These are phyloP conservation scores for Pocota personata DNA, from an alignment of 2,888 invertebrate genomes.

Conservation along the genomic window DNA sequence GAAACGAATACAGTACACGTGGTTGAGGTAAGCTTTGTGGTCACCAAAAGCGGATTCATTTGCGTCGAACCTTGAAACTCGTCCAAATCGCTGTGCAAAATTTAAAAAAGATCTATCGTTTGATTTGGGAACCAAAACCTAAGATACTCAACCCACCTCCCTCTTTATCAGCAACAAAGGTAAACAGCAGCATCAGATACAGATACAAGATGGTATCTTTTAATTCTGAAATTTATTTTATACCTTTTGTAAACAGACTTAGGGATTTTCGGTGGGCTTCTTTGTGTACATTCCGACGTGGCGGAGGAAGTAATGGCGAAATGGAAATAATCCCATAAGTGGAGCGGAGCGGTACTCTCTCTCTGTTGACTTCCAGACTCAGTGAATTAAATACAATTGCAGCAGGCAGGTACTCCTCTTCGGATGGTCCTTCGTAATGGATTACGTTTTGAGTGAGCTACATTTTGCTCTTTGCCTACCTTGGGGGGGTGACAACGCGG, in stretches of 20 bases:
- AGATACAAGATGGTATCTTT: slow-evolving; percentile 37
- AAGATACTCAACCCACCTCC: background rate
- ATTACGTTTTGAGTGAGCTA: slow-evolving; percentile 29
- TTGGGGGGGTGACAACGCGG: background rate
- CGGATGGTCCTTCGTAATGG: slow-evolving; percentile 13
- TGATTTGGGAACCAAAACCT: background rate
- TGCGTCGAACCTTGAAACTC: background rate
- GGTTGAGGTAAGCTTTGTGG: slow-evolving; percentile 17
- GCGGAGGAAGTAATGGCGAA: slow-evolving; percentile 1
- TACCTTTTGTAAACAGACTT: slow-evolving; percentile 1
- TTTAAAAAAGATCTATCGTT: background rate
- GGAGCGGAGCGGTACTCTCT: slow-evolving; percentile 1
- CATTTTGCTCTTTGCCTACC: background rate
- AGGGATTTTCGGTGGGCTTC: background rate
- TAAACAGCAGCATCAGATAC: slow-evolving; percentile 2
- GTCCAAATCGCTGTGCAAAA: slow-evolving; percentile 9
- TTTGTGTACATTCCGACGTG: background rate
- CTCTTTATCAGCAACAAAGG: background rate
- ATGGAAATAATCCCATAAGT: slow-evolving; percentile 41
- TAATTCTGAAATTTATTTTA: slow-evolving; percentile 46
- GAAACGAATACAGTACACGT: background rate
- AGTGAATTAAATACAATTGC: slow-evolving; percentile 39
- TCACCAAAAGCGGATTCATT: slow-evolving; percentile 8
- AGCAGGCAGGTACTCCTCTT: background rate
- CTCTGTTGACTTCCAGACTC: slow-evolving; percentile 28